Conservation (phyloP, 2,888 invertebrate genomes). For the Drosophila multiciliata region DNA sequence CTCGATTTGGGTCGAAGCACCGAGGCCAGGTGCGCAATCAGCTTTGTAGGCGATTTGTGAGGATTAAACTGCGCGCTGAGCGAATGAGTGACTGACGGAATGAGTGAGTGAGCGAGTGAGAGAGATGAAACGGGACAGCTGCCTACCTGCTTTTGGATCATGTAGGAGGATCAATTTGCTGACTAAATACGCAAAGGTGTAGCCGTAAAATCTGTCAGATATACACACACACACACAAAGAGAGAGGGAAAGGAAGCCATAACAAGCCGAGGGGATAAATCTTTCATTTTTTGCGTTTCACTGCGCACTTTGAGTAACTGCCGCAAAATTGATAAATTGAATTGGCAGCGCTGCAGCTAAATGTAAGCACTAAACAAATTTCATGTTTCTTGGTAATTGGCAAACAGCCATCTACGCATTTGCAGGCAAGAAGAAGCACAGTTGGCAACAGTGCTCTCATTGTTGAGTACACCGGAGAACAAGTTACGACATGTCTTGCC, state of each 20-base stretch:
- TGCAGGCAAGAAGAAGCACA: slow-evolving; percentile 20
- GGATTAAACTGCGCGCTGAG: slow-evolving; percentile 77
- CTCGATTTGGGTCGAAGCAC: slow-evolving; percentile 39
- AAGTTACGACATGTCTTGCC: slow-evolving; percentile 56
- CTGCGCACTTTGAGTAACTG: slow-evolving; percentile 68
- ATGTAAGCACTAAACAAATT: slow-evolving; percentile 51
- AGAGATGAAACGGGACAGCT: slow-evolving; percentile 35
- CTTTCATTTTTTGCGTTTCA: slow-evolving; percentile 77
- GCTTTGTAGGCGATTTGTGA: slow-evolving; percentile 81
- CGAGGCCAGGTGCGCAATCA: slow-evolving; percentile 74
- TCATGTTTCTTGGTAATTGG: slow-evolving; percentile 76
- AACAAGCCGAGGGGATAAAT: slow-evolving; percentile 47
- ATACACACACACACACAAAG: slow-evolving; percentile 23
- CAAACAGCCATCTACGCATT: slow-evolving; percentile 49
- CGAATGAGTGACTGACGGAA: slow-evolving; percentile 5
- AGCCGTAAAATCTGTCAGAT: slow-evolving; percentile 72
- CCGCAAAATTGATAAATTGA: slow-evolving; percentile 74
- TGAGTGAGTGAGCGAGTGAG: not conserved
- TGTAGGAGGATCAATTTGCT: slow-evolving; percentile 80
- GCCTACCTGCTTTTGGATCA: slow-evolving; percentile 63
- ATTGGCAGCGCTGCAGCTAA: slow-evolving; percentile 42
- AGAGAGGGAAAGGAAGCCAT: slow-evolving; percentile 1
- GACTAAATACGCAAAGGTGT: slow-evolving; percentile 78
- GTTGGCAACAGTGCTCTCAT: slow-evolving; percentile 58
- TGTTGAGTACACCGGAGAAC: slow-evolving; percentile 37